Evolutionary conservation across 2,888 invertebrate species (phyloP), one percentile per base, ranked within the genome.

Genomic region (Bursaphelenchus okinawaensis): DNA sequence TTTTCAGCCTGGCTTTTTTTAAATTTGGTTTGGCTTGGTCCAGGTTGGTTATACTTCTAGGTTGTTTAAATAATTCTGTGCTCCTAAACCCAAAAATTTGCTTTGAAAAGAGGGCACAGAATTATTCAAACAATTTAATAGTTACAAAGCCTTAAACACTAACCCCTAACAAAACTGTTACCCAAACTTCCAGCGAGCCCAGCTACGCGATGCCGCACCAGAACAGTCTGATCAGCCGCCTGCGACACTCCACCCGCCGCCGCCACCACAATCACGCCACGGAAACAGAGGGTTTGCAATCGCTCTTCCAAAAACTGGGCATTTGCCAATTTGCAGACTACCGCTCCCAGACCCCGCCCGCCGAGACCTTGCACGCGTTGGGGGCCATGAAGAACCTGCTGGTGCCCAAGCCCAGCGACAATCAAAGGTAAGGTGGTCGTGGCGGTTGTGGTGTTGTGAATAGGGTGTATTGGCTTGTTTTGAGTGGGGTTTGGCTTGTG

Each of bases 351-450:
- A 54, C 54, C 22, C 54, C 54, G 24, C 54, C 54, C 22, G 24
- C 54, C 22, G 54, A 54, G 19, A 54, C 54, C n/a, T 16, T 54
- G 22, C 54, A 54, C 22, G 54, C 54, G 54, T 20, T 54, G 2
- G 24, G 54, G n/a, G 40, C 60, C 40, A 60, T 68, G 19, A 72
- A 73, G 60, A 72, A 67, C 22, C 67, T 77, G 1, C 64, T 75
- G 2, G 76, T 77, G 9, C 77, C 77, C 2, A 66, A 69, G 52
- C 68, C 75, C n/a, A 65, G 66, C 56, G 78, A 78, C 55, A 78
- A 76, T 23, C 76, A 77, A 20, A 76, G 74, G 74, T 66, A 50
- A 20, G 55, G n/a, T 54, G 26, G 16, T 54, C n/a, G 24, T 19
- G 26, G 54, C 19, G 54, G 7, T 52, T 52, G 54, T 52, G 54